Conservation (phyloP, 2,797 vertebrate species). For the Balearica regulorum region DNA sequence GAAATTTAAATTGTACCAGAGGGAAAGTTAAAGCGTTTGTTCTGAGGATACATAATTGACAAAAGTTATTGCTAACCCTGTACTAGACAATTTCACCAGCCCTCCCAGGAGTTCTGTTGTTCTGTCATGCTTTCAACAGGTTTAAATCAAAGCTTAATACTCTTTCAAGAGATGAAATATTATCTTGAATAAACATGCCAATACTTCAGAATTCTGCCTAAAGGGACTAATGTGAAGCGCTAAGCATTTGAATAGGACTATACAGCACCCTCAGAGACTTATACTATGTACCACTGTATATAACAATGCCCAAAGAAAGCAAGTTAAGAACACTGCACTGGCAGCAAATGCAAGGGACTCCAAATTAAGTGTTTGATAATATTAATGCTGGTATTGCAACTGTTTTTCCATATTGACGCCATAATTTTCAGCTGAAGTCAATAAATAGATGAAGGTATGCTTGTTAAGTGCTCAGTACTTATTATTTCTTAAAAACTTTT, state of each 20-base stretch:
- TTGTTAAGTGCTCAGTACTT: not conserved
- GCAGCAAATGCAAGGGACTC: not conserved
- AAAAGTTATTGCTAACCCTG: not conserved
- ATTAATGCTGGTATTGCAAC: not conserved
- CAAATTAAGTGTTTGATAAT: not conserved
- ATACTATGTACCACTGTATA: not conserved
- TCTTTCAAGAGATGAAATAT: slow-evolving; percentile 62
- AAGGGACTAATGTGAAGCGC: not conserved
- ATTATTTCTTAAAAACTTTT: not conserved
- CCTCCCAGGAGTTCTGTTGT: slow-evolving; percentile 18
- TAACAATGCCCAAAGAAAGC: slow-evolving; percentile 18
- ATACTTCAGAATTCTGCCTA: slow-evolving; percentile 48
- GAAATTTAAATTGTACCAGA: not conserved
- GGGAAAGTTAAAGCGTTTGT: not conserved
- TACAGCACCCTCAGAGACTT: not conserved
- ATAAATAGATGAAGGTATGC: not conserved
- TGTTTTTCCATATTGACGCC: not conserved
- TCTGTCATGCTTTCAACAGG: slow-evolving; percentile 54
- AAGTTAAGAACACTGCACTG: not conserved
- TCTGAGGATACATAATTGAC: not conserved
- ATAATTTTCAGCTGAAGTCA: not conserved
- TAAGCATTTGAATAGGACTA: slow-evolving; percentile 21
- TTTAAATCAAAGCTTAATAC: slow-evolving; percentile 56
- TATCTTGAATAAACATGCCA: slow-evolving; percentile 52
- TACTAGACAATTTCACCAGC: slow-evolving; percentile 10